Evolutionary conservation across 1,140 invertebrate genomes (phyloP), one percentile per base, ranked within the genome.

Genomic region (Temnothorax longispinosus): DNA sequence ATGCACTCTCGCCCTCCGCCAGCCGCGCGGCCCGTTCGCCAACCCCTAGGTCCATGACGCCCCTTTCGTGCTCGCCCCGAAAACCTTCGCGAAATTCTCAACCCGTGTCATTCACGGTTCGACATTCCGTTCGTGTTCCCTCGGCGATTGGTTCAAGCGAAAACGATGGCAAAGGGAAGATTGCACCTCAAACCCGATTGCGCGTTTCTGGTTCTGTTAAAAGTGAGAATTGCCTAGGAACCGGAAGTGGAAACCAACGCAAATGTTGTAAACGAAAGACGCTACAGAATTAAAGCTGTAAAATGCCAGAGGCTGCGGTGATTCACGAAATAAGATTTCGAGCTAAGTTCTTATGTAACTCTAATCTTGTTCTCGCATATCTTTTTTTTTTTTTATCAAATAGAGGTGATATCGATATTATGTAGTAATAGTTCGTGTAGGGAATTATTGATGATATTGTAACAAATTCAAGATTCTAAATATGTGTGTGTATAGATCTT

Each of bases 21-120:
- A 27, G 35, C 27, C 69, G 54, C 64, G 1, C 52, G 27, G 11
- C 27, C 52, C n/a, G 3, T 7, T n/a, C 15, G 5, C 5, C 32
- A 15, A n/a, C 44, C 76, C 76, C 15, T 32, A n/a, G 32, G 27
- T 32, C 11, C 52, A 82, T 27, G 54, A 82, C 80, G 80, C 80
- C 80, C 80, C 67, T 74, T 82, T 82, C 80, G 71, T 82, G 80
- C 80, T 82, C 80, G 27, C 5, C n/a, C 56, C 69, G 80, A 84
- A 84, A 84, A 75, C n/a, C 8, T 27, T 38, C 77, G 52, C 80
- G 7, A 84, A 84, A 84, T 75, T 58, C 44, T 74, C 80, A 27
- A 32, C 54, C 80, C 13, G 75, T 54, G 41, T 64, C 74, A 81
- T 64, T 78, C 32, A 18, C 56, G 35, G 2, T 52, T 47, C 72